phyloP scores from a whole-genome alignment of 2,797 vertebrate species.

The Neosilurus hyrtlii region DNA sequence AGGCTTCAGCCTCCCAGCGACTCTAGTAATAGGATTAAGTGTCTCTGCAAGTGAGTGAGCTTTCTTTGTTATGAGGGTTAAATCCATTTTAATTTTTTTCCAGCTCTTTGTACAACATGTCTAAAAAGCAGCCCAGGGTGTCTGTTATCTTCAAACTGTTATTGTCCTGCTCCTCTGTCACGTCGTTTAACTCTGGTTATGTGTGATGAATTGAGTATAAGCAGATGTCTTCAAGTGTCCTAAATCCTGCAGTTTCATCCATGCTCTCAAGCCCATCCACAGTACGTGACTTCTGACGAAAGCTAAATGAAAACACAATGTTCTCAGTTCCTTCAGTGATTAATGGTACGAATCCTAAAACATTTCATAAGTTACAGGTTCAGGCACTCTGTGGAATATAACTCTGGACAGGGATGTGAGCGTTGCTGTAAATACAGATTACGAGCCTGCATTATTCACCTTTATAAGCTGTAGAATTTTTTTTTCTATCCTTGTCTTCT shows the following conservation, averaged over 20 bases:
- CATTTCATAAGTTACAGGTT: constrained; percentile 26
- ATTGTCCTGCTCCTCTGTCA: not conserved
- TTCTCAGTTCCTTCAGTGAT: constrained; percentile 35
- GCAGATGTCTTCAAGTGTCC: constrained; percentile 22
- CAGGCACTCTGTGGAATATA: constrained; percentile 45
- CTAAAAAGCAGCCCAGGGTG: not conserved
- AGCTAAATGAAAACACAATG: constrained; percentile 37
- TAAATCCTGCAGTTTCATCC: constrained; percentile 17
- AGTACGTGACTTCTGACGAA: constrained; percentile 31
- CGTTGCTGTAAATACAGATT: constrained; percentile 24
- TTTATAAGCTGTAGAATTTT: constrained; percentile 33
- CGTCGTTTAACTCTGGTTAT: not conserved
- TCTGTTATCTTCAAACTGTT: not conserved
- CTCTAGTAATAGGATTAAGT: too few species aligned
- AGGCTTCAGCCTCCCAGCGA: too few species aligned
- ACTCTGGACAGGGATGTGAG: constrained; percentile 43
- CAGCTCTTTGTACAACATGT: not conserved
- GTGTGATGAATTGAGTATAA: constrained; percentile 10
- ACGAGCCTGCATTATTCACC: constrained; percentile 40
- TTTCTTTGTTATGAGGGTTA: not conserved
- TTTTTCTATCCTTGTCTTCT: not conserved
- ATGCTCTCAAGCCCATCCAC: constrained; percentile 14
- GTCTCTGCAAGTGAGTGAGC: too few species aligned
- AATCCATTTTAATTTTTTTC: not conserved
- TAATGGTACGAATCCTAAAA: constrained; percentile 34